phyloP scores from a whole-genome alignment of 1,140 invertebrate species.

The Diorhabda elongata region DNA sequence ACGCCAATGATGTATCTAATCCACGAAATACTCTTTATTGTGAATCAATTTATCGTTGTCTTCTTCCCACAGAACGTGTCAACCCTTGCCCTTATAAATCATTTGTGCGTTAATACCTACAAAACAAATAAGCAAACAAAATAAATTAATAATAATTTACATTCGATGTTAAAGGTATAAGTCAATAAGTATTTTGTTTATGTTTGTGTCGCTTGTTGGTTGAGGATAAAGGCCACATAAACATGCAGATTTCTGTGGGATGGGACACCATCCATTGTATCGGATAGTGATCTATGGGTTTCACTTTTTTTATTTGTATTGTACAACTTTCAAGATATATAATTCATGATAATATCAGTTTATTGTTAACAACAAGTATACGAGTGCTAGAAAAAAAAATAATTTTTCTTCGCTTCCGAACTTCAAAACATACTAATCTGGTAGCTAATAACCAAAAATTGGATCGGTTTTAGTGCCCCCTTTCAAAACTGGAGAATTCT shows the following conservation, averaged over 20 bases:
- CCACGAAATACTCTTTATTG: too few relatives aligned
- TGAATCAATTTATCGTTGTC: too few relatives aligned
- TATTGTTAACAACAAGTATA: background rate
- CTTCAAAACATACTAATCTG: too few relatives aligned
- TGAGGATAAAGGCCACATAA: conserved; percentile 13
- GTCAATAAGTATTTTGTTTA: conserved; percentile 22
- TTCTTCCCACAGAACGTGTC: too few relatives aligned
- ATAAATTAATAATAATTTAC: conserved; percentile 9
- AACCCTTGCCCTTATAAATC: background rate
- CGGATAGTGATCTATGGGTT: conserved; percentile 13
- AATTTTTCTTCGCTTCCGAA: too few relatives aligned
- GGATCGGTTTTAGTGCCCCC: too few relatives aligned
- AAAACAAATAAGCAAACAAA: background rate
- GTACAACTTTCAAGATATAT: background rate
- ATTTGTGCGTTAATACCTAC: background rate
- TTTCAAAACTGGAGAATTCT: too few relatives aligned
- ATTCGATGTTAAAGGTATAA: conserved; percentile 15
- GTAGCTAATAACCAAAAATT: too few relatives aligned
- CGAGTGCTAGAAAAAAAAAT: too few relatives aligned
- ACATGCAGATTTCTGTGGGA: conserved; percentile 20
- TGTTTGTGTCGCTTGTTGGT: conserved; percentile 9
- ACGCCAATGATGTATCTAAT: too few relatives aligned
- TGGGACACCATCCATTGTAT: conserved; percentile 17
- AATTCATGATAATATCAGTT: background rate
- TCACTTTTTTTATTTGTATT: conserved; percentile 17